A percentile compares a stretch with the other conserved stretches of the same genome.
These are phyloP conservation scores for Dendrophyllia cribrosa DNA, from an alignment of 64 coral and sea anemone genomes.

Conservation along the genomic window DNA sequence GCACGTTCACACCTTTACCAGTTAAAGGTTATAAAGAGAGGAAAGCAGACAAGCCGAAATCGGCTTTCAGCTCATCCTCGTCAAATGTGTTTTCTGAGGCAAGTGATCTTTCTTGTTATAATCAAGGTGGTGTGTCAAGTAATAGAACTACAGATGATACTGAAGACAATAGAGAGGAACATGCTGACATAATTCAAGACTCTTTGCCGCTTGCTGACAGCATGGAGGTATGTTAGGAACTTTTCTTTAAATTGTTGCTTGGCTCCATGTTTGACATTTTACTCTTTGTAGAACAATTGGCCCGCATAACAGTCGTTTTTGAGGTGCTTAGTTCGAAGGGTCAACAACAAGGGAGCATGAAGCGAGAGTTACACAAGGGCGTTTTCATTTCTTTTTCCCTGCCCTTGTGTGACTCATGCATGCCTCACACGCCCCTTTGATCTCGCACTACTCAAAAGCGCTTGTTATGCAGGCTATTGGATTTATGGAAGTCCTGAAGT, in stretches of 20 bases:
- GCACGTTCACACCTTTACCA: constrained; percentile 2
- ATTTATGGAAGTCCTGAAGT: too few relatives aligned
- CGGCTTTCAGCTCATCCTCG: constrained; percentile 27
- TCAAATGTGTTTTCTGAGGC: constrained; percentile 23
- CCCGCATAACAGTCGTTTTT: too few relatives aligned
- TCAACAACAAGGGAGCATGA: too few relatives aligned
- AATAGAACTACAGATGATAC: not conserved
- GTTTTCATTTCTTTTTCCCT: too few relatives aligned
- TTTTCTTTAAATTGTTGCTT: not conserved
- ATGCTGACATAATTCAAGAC: constrained; percentile 18
- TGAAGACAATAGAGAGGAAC: not conserved
- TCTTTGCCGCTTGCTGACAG: constrained; percentile 32
- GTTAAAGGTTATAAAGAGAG: constrained; percentile 20
- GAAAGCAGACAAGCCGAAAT: constrained; percentile 9
- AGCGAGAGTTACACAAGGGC: too few relatives aligned
- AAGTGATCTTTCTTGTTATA: constrained; percentile 34
- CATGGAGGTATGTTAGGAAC: not conserved
- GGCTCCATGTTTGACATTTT: too few relatives aligned
- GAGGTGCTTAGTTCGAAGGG: too few relatives aligned
- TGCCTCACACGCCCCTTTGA: too few relatives aligned
- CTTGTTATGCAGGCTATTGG: too few relatives aligned
- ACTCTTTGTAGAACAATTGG: too few relatives aligned
- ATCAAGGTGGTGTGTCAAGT: constrained; percentile 10
- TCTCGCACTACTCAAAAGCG: too few relatives aligned
- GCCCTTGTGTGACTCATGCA: too few relatives aligned